These are phyloP conservation scores for Trachelus iudaicus DNA, from an alignment of 2,888 invertebrate species.

Conservation along the genomic window DNA sequence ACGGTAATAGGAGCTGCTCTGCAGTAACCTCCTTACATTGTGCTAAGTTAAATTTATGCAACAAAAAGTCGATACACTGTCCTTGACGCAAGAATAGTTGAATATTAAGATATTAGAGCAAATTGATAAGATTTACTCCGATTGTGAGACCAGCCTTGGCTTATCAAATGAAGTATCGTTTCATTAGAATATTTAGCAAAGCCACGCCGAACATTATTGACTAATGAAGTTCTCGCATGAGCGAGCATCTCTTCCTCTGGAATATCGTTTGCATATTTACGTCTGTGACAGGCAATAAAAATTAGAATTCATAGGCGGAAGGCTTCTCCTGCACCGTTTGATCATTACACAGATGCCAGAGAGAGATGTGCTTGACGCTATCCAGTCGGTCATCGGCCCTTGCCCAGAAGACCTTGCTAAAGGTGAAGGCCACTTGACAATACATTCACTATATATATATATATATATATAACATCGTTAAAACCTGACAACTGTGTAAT, in stretches of 20 bases:
- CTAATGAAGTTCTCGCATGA: background rate
- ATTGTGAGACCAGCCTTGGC: background rate
- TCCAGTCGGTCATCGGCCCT: slow-evolving; percentile 38
- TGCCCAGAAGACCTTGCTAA: slow-evolving; percentile 34
- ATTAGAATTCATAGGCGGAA: background rate
- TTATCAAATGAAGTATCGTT: background rate
- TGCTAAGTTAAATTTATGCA: background rate
- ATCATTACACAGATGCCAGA: background rate
- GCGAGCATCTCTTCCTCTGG: background rate
- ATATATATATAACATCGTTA: slow-evolving; percentile 3
- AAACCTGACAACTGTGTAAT: slow-evolving; percentile 1
- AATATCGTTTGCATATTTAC: background rate
- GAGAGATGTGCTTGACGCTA: background rate
- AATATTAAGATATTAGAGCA: background rate
- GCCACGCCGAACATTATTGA: background rate
- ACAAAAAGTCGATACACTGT: background rate
- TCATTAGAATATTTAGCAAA: background rate
- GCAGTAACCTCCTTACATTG: background rate
- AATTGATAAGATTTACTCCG: background rate
- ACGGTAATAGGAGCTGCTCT: background rate
- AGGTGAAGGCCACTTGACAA: slow-evolving; percentile 36
- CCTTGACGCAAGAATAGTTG: background rate
- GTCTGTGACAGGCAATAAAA: background rate
- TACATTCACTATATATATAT: background rate
- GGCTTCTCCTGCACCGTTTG: background rate